phyloP scores from a whole-genome alignment of 2,888 invertebrate species.

The Trissonchulus sp. region DNA sequence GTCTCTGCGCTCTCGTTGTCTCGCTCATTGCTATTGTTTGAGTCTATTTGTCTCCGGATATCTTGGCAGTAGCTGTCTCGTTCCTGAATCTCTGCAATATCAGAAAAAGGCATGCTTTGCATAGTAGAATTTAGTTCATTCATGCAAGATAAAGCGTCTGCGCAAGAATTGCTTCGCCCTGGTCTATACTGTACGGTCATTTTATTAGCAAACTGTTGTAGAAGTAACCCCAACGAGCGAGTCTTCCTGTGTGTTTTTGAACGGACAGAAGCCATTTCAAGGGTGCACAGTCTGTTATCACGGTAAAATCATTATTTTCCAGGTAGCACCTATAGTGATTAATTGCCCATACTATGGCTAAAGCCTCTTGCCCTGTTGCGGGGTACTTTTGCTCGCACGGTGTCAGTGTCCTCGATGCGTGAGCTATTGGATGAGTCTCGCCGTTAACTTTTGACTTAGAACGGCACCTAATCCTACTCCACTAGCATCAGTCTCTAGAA shows the following conservation, averaged over 20 bases:
- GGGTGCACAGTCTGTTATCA: conserved; percentile 17
- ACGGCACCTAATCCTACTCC: conserved; percentile 5
- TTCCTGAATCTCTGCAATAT: too few relatives aligned
- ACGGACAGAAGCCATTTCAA: neutral
- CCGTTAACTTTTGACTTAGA: conserved; percentile 3
- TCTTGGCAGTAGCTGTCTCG: too few relatives aligned
- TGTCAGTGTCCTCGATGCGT: neutral
- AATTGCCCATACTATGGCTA: neutral
- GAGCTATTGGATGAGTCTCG: neutral
- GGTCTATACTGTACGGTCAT: too few relatives aligned
- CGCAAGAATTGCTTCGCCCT: too few relatives aligned
- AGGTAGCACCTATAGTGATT: conserved; percentile 13
- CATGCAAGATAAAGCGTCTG: too few relatives aligned
- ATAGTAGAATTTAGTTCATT: too few relatives aligned
- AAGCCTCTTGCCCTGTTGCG: neutral
- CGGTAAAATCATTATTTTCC: neutral
- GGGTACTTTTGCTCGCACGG: neutral
- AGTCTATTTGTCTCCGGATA: too few relatives aligned
- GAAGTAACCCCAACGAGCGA: neutral
- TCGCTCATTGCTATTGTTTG: too few relatives aligned
- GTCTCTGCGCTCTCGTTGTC: too few relatives aligned
- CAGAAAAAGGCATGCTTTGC: too few relatives aligned
- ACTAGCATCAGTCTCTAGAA: conserved; percentile 9
- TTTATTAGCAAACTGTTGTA: neutral
- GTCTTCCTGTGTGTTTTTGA: neutral